phyloP scores from a whole-genome alignment of 2,113 vertebrate species.

The Rattus rattus region DNA sequence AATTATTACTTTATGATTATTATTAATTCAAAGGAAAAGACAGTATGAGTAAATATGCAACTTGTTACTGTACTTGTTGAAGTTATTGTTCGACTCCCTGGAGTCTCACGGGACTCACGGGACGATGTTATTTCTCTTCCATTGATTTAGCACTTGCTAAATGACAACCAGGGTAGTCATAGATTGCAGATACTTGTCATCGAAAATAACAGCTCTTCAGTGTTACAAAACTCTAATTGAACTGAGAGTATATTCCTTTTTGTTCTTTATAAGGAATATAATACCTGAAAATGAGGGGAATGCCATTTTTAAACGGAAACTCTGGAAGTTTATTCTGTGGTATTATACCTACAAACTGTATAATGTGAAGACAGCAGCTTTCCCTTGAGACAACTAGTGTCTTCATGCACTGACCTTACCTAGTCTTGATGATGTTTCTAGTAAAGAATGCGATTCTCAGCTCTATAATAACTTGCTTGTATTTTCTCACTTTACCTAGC shows the following conservation, averaged over 20 bases:
- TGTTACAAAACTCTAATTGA: not conserved
- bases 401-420: not conserved
- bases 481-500: conserved; percentile 42
- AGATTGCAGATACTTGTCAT: not conserved
- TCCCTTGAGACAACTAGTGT: not conserved
- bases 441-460: not conserved
- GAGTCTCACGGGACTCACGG: not conserved
- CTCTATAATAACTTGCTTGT: not conserved
- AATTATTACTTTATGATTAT: not conserved
- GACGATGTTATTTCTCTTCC: not conserved
- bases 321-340: not conserved
- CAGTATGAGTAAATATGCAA: not conserved
- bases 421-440: not conserved
- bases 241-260: not conserved
- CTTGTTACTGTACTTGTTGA: not conserved
- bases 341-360: not conserved
- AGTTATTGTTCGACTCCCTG: not conserved
- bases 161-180: not conserved
- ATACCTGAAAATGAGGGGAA: not conserved
- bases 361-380: not conserved
- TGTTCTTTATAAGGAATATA: not conserved
- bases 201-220: not conserved
- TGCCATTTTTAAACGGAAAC: not conserved
- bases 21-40: not conserved
- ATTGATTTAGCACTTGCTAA: not conserved